These are phyloP conservation scores for Aproaerema taeniolella DNA, from an alignment of 2,888 invertebrate genomes.

Conservation along the genomic window DNA sequence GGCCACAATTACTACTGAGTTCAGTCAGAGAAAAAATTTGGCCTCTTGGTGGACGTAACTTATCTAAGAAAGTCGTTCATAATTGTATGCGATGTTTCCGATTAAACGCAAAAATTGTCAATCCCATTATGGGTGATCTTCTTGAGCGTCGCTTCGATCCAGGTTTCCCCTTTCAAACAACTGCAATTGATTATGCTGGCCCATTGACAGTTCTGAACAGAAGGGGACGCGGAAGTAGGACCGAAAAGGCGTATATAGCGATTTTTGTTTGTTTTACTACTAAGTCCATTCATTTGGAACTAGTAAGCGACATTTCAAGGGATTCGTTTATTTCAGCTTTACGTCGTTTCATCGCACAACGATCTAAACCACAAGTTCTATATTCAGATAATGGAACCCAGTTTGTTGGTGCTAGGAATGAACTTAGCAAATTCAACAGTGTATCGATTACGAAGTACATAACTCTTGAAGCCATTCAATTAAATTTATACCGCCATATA, in stretches of 20 bases:
- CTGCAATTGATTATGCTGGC: slow-evolving; percentile 1
- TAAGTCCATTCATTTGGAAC: too few relatives aligned
- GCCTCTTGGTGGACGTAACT: slow-evolving; percentile 14
- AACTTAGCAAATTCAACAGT: too few relatives aligned
- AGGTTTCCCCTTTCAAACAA: slow-evolving; percentile 12
- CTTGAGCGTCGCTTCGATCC: slow-evolving; percentile 13
- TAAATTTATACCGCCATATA: slow-evolving; percentile 11
- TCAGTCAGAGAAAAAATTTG: slow-evolving; percentile 4
- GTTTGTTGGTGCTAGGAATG: slow-evolving; percentile 14
- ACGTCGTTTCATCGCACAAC: neutral
- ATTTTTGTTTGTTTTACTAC: too few relatives aligned
- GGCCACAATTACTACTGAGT: slow-evolving; percentile 1
- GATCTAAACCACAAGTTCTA: too few relatives aligned
- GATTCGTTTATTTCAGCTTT: too few relatives aligned
- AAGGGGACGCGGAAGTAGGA: slow-evolving; percentile 1
- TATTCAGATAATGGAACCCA: slow-evolving; percentile 16
- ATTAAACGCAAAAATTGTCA: slow-evolving; percentile 6
- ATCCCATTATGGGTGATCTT: slow-evolving; percentile 15
- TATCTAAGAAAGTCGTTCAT: slow-evolving; percentile 6
- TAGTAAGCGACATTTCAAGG: too few relatives aligned
- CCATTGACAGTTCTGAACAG: neutral
- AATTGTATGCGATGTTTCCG: slow-evolving; percentile 9
- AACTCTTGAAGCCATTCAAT: slow-evolving; percentile 10
- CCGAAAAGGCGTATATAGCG: too few relatives aligned
- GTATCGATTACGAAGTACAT: neutral